phyloP scores from a whole-genome alignment of 2,797 vertebrate species.

The Euthynnus affinis region DNA sequence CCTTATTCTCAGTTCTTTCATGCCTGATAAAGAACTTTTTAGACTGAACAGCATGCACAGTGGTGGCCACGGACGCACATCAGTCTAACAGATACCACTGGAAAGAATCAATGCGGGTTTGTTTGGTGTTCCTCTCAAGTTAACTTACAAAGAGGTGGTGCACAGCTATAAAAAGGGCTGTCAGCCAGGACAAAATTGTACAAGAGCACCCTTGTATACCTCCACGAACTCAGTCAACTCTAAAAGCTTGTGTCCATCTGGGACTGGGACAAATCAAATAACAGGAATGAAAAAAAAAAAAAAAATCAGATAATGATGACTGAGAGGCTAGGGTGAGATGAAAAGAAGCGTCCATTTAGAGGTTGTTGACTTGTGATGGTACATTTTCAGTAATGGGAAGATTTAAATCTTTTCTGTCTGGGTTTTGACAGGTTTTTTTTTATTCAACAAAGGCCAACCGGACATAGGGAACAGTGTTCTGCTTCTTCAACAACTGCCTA shows the following conservation, averaged over 20 bases:
- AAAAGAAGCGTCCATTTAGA: constrained; percentile 62
- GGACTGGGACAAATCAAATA: constrained; percentile 55
- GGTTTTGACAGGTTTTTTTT: constrained; percentile 8
- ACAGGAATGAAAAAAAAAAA: constrained; percentile 29
- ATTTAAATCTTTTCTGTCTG: constrained; percentile 9
- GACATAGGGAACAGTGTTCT: background rate
- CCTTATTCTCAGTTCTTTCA: background rate
- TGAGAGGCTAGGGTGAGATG: constrained; percentile 28
- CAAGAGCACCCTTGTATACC: background rate
- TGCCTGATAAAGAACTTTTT: constrained; percentile 25
- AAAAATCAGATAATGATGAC: constrained; percentile 53
- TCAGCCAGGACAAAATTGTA: constrained; percentile 9
- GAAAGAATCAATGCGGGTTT: constrained; percentile 43
- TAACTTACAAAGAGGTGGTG: constrained; percentile 54
- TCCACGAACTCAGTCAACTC: constrained; percentile 3
- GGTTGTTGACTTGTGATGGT: constrained; percentile 40
- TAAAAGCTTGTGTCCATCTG: constrained; percentile 52
- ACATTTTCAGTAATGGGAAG: constrained; percentile 53
- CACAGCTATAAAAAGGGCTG: constrained; percentile 11
- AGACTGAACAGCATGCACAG: background rate
- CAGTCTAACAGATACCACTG: background rate
- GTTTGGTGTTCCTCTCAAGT: constrained; percentile 50
- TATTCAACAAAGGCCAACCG: constrained; percentile 18
- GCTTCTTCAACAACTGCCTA: background rate
- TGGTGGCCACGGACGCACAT: constrained; percentile 2